Evolutionary conservation across 2,888 invertebrate genomes (phyloP), one percentile per base, ranked within the genome.

Genomic region (Sinotaia quadrata): DNA sequence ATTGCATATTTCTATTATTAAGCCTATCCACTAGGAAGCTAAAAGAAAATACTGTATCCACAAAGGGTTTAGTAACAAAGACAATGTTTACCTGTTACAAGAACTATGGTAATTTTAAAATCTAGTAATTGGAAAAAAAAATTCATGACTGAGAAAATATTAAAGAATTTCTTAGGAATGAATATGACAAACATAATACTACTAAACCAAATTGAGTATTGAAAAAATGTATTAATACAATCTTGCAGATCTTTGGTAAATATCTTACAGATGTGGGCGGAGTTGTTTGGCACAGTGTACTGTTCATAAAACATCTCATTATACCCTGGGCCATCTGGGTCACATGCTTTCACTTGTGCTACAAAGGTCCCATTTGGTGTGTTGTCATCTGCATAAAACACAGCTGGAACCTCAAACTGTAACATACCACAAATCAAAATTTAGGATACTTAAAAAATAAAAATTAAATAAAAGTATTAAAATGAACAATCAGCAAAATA

Each of bases 331-430:
- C 52, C 56, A 65, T 83, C 83, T 15, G 72, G 72, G 47, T 83
- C 83, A 68, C 83, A 83, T 0, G 81, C 83, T 34, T 18, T n/a
- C 2, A 47, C 65, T 15, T 21, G 44, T 0, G 37, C 56, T 5
- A 65, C 44, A 5, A 65, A 34, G 21, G 33, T 44, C 12, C 24
- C 15, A 15, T 3, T 12, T 15, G 31, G 47, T 3, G 65, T 65
- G 33, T 65, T 56, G 29, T 65, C 65, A 12, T 33, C 21, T 8
- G 24, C 47, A 2, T 21, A 21, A 4, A 44, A 29, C 15, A 27
- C 34, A 0, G 65, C 56, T 0, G 65, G 69, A 18, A 65, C 65
- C 27, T 58, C 54, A 52, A 66, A 44, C 69, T 69, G 65, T 12
- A 66, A 56, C 41, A 5, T 2, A 18, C 7, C 2, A 47, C 21